These are phyloP conservation scores for Struthio camelus DNA, from an alignment of 2,113 vertebrate species.

Conservation along the genomic window DNA sequence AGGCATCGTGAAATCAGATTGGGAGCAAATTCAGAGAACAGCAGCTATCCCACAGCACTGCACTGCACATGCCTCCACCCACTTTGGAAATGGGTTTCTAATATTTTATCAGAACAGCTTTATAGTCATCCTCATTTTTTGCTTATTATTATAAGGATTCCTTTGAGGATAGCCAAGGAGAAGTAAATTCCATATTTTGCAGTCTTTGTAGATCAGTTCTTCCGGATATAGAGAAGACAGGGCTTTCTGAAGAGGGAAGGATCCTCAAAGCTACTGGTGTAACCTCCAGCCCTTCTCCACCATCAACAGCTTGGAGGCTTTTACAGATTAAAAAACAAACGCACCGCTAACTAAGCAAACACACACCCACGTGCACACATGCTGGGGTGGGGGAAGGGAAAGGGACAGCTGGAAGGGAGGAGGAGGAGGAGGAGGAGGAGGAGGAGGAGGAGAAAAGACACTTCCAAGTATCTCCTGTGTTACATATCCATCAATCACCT, in stretches of 20 bases:
- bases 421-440: background rate
- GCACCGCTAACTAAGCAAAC: conserved; percentile 11
- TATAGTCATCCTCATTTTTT: background rate
- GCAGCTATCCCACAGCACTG: background rate
- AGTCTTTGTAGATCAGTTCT: background rate
- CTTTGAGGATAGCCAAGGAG: background rate
- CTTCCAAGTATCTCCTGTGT: background rate
- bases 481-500: background rate
- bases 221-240: background rate
- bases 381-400: conserved; percentile 23
- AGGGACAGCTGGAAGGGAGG: background rate
- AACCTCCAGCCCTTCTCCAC: background rate
- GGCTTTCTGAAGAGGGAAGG: background rate
- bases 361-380: conserved; percentile 23
- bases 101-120: background rate
- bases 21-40: background rate
- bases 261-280: background rate
- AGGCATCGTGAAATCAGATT: background rate
- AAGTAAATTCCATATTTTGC: background rate
- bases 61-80: background rate
- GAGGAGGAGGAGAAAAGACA: background rate
- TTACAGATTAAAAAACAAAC: conserved; percentile 39
- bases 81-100: background rate
- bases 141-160: background rate
- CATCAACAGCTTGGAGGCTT: conserved; percentile 16